A percentile compares a stretch with the other conserved stretches of the same genome.
Evolutionary conservation across 2,888 invertebrate species (phyloP).

Genomic region (Pandemis corylana): DNA sequence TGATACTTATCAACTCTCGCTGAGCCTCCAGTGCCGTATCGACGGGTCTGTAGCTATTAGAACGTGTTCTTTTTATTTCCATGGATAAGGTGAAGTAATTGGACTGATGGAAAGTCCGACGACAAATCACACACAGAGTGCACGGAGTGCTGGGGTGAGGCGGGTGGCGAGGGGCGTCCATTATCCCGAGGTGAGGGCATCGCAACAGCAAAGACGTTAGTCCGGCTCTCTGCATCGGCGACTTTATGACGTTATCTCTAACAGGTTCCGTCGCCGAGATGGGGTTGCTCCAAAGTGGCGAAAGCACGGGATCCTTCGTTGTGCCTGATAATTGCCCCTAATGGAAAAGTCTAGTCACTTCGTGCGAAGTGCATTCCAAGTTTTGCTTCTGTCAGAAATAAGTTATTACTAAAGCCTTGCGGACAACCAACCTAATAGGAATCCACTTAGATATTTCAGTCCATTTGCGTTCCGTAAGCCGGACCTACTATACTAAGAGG

Average conservation of each 20-base stretch:
- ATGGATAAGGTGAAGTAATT: slow-evolving; percentile 36
- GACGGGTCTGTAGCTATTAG: slow-evolving; percentile 5
- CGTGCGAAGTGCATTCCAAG: slow-evolving; percentile 81
- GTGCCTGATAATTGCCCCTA: slow-evolving; percentile 83
- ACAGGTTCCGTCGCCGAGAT: slow-evolving; percentile 76
- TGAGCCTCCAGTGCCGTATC: slow-evolving; percentile 23
- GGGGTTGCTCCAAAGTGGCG: slow-evolving; percentile 62
- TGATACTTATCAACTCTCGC: too few species aligned
- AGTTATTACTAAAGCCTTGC: slow-evolving; percentile 76
- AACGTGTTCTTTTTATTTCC: slow-evolving; percentile 15
- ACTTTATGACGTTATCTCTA: slow-evolving; percentile 85
- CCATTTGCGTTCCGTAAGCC: slow-evolving; percentile 24
- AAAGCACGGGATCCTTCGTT: slow-evolving; percentile 77
- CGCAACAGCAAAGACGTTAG: slow-evolving; percentile 81
- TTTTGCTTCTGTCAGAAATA: slow-evolving; percentile 77
- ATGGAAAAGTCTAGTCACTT: slow-evolving; percentile 84
- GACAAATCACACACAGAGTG: slow-evolving; percentile 42
- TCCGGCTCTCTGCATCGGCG: slow-evolving; percentile 80
- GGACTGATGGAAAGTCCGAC: slow-evolving; percentile 39
- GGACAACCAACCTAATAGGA: slow-evolving; percentile 59
- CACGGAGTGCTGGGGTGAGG: slow-evolving; percentile 43
- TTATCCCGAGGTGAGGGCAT: slow-evolving; percentile 77
- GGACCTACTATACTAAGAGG: slow-evolving; percentile 3
- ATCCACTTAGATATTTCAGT: slow-evolving; percentile 34
- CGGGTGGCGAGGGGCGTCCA: slow-evolving; percentile 65